Evolutionary conservation across 2,797 vertebrate species (phyloP), one percentile per base, ranked within the genome.

Genomic region (Lutjanus campechanus): DNA sequence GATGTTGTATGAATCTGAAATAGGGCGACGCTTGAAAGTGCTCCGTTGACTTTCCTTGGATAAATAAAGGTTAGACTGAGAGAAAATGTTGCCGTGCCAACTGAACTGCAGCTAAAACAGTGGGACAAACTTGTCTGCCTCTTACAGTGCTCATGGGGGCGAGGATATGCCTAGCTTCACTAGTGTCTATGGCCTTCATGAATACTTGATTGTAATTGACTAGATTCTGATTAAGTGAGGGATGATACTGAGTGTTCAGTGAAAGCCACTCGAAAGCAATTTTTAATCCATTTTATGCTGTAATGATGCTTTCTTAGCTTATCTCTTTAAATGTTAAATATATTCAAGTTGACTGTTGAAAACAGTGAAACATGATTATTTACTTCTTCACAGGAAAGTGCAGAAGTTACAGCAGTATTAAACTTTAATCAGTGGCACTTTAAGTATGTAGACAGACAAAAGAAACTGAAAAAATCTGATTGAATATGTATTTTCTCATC

Each of bases 1-100:
- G 58, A 19, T 55, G 47, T 8, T 60, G 44, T 56, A 46, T 29
- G 22, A 51, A 54, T 66, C n/a, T 74, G 51, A 66, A 64, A 54
- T 40, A 60, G 66, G 53, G 7, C 59, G 64, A 25, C 4, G 10
- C 25, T 65, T 9, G 11, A 49, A 17, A 60, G 44, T 40, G 50
- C 47, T 65, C n/a, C 29, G 25, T 10, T 25, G 50, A 67, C 59
- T 44, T 55, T 70, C 60, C 25, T 8, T 36, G 19, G 16, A 49
- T 61, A 22, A 60, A 74, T 43, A 71, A 50, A 56, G 12, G 44
- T 40, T 46, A 17, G 15, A 53, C 53, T 5, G 17, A 62, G 44
- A 56, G 4, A 62, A n/a, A 6, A 17, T 56, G 36, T 5, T 16
- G 11, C n/a, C 29, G 15, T 17, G 9, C 46, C 20, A 41, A 12